Base-by-base conservation (phyloP, 2,888 invertebrate species). In the Acanthococcus lagerstroemiae region DNA sequence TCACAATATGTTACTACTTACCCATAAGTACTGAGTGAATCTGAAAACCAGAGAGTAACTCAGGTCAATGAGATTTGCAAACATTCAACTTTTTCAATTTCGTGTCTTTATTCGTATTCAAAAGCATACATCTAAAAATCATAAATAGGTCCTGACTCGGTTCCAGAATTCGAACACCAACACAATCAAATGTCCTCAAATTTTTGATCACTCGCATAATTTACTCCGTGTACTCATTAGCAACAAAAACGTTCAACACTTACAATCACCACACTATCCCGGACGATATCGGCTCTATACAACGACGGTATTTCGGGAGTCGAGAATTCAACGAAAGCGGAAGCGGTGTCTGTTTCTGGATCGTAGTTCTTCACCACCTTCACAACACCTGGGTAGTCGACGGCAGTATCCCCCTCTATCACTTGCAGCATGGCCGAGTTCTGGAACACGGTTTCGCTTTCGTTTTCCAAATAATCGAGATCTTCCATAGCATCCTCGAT, bases 401-500 rank as follows among this genome's bases (percentile, higher is more conserved):
- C 52, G 22, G 61, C 17, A 15, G 4, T 37, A 9, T 22, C 30
- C 12, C 37, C 44, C 37, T 61, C 54, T 19, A 61, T 1, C 3
- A 54, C 27, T 52, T 50, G 24, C 4, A 61, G n/a, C 5, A 21
- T 17, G n/a, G 30, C 61, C 3, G 46, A 15, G 19, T 22, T 22
- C n/a, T 61, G 22, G 37, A 52, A 61, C 30, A 61, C 7, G 26
- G 46, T 15, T 9, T 50, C 50, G 17, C 17, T 9, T n/a, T 21
- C 50, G 6, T 57, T 37, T 26, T 60, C 48, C 9, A 26, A 1
- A 19, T 19, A 19, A 12, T 30, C 22, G 17, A 60, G 27, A 9
- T 60, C 48, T 21, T 50, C 48, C 52, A 61, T 61, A 26, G 61
- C 30, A n/a, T 61, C 61, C 19, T 30, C 52, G 24, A 61, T 61